Evolutionary conservation across 1,140 invertebrate species (phyloP).

Genomic region (Drepana arcuata): DNA sequence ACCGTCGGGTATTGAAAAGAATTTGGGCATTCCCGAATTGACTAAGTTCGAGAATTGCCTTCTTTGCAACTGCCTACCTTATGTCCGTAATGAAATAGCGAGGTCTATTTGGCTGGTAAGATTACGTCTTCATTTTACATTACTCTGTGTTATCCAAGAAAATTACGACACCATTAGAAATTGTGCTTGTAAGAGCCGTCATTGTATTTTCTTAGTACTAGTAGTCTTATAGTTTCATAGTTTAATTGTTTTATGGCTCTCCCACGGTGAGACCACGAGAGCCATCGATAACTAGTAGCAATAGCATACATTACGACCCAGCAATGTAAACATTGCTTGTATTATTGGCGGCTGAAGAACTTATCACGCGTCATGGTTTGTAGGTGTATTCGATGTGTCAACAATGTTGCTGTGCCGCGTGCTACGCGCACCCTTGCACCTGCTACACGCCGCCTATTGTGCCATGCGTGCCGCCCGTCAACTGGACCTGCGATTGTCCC

Average conservation of each 20-base stretch:
- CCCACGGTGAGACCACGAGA: no score
- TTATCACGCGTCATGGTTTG: slow-evolving; percentile 1
- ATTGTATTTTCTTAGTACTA: no score
- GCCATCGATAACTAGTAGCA: no score
- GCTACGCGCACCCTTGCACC: slow-evolving; percentile 28
- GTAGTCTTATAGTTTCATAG: no score
- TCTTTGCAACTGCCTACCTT: slow-evolving; percentile 62
- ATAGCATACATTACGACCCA: no score
- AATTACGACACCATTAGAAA: no score
- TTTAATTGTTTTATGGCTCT: no score
- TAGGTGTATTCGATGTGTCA: slow-evolving; percentile 58
- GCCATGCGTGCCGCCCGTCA: slow-evolving; percentile 44
- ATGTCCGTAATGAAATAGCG: slow-evolving; percentile 68
- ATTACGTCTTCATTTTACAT: no score
- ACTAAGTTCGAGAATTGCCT: slow-evolving; percentile 72
- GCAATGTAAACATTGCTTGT: no score
- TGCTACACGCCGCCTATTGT: slow-evolving; percentile 33
- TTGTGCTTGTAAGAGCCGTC: no score
- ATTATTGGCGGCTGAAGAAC: no score
- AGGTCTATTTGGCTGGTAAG: slow-evolving; percentile 64
- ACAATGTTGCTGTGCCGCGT: slow-evolving; percentile 30
- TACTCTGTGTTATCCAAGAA: no score
- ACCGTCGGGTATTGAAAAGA: slow-evolving; percentile 66
- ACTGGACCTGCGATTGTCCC: slow-evolving; percentile 46
- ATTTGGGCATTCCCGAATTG: slow-evolving; percentile 72